Base-by-base conservation (phyloP, 2,797 vertebrate genomes). In the Tolypeutes matacus region DNA sequence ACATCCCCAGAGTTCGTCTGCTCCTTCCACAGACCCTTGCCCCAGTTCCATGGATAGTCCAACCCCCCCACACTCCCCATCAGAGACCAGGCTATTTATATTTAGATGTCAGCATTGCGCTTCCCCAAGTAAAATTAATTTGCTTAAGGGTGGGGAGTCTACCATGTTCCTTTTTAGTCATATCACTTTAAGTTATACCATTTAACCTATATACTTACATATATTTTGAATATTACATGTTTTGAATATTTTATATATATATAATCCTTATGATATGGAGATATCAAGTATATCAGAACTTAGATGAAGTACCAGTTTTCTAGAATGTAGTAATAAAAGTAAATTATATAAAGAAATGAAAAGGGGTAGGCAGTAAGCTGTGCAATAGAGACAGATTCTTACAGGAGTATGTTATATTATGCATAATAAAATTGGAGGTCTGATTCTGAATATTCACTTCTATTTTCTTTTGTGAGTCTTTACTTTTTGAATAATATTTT, bases 371-470 rank as follows among this genome's bases (percentile, higher is more conserved):
- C 2, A 70, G 77, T 60, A 93, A 80, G 56, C 7, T 5, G 64
- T 84, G 49, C 85, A 31, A 60, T 46, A 90, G 34, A 95, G 53
- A 75, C 15, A 58, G 69, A 49, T 31, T 80, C 31, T 84, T 67
- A 46, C 20, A 39, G 34, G 6, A 62, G 77, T 85, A 51, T 70
- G 9, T 31, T 82, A 25, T 86, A 82, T 64, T 70, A 64, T 36
- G 9, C 14, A 36, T 46, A 94, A 56, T 51, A 88, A 70, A 76
- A 53, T 42, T 67, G 6, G n/a, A 34, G 15, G 23, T 86, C 13
- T 95, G 31, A 81, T 91, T 94, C 93, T 94, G 62, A 34, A 39
- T 75, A 42, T 60, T 90, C 17, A 80, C 18, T 8, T 84, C 14
- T 62, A 42, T 20, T 36, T 84, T 80, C 7, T 87, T 8, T 67